Percentiles rank a stretch among this genome's conserved stretches.
phyloP scores from a whole-genome alignment of 2,113 vertebrate genomes.

The Eudyptes chrysolophus region DNA sequence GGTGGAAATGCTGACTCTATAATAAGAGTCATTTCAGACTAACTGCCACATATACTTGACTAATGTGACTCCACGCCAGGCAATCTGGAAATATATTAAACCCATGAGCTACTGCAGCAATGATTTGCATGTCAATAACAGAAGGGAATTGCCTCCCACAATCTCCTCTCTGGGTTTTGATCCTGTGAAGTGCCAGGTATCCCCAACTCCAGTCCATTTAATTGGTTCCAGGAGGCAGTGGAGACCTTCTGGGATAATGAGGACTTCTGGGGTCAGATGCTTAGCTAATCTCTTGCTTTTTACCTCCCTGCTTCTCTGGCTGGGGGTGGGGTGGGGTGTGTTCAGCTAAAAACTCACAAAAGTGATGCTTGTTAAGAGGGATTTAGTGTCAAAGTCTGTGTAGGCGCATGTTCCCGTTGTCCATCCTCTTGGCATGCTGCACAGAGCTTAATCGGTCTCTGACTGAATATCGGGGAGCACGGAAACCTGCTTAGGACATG shows the following conservation, averaged over 20 bases:
- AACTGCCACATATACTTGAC: background rate
- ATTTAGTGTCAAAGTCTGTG: background rate
- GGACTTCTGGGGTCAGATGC: background rate
- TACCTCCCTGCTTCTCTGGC: background rate
- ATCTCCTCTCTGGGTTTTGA: background rate
- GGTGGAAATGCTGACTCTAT: background rate
- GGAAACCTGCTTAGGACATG: background rate
- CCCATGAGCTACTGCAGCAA: background rate
- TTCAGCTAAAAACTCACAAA: background rate
- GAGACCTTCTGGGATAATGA: background rate
- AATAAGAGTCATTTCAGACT: background rate
- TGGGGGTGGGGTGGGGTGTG: too few relatives aligned
- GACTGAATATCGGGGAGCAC: background rate
- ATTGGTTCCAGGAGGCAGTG: background rate
- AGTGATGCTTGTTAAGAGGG: background rate
- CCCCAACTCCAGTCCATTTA: background rate
- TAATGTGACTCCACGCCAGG: background rate
- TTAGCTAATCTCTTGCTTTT: background rate
- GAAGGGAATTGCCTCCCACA: background rate
- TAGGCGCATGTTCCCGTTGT: rapidly evolving
- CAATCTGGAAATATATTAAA: constrained; percentile 9
- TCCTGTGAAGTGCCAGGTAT: background rate
- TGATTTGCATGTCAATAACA: constrained; percentile 16
- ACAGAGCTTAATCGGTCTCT: background rate
- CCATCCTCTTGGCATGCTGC: background rate